Evolutionary conservation across 2,113 vertebrate genomes (phyloP).

Genomic region (Genyomyrus donnyi): DNA sequence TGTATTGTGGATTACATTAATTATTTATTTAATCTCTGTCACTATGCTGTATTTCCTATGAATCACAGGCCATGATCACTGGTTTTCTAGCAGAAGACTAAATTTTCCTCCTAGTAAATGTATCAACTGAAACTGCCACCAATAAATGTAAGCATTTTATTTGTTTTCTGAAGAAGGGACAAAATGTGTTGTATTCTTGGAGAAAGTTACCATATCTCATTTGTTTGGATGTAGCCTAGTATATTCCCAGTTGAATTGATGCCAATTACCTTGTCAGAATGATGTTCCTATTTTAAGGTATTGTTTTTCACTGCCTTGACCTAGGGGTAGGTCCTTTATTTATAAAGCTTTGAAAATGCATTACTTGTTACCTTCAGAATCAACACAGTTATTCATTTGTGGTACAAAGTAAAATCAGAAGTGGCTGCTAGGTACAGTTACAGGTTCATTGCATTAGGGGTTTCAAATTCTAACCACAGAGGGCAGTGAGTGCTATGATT

Average conservation of each 20-base stretch:
- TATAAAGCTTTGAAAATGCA: not conserved
- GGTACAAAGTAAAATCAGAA: not conserved
- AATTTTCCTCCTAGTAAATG: not conserved
- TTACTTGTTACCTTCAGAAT: slow-evolving; percentile 12
- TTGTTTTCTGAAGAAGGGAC: slow-evolving; percentile 8
- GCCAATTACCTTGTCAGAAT: slow-evolving; percentile 20
- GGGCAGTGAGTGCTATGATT: not conserved
- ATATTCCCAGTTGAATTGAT: slow-evolving; percentile 6
- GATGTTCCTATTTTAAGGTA: slow-evolving; percentile 10
- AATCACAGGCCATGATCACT: not conserved
- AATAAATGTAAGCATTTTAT: slow-evolving; percentile 10
- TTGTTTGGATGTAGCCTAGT: not conserved
- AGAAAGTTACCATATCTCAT: not conserved
- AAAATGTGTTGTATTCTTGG: not conserved
- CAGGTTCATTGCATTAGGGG: not conserved
- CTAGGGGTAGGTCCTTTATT: not conserved
- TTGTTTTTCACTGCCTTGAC: not conserved
- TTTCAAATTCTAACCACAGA: not conserved
- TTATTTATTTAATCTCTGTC: not conserved
- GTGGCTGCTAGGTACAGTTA: not conserved
- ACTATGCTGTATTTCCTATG: not conserved
- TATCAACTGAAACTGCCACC: not conserved
- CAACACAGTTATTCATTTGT: not conserved
- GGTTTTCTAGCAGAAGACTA: not conserved
- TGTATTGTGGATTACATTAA: not conserved